Evolutionary conservation across 2,113 vertebrate species (phyloP).

Genomic region (Scortum barcoo): DNA sequence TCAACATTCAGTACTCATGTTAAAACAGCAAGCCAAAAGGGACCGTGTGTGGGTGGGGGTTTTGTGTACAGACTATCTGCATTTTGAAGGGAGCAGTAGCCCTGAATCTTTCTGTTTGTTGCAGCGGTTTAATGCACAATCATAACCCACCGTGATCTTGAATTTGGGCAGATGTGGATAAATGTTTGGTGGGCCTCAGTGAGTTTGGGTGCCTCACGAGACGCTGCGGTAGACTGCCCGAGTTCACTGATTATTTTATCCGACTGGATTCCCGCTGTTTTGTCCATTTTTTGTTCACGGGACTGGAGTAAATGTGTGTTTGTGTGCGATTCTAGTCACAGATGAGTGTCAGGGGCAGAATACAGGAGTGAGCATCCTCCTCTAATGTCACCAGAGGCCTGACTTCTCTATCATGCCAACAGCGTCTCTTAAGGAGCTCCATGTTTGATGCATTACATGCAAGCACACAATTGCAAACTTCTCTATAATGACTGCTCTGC

Average conservation of each 20-base stretch:
- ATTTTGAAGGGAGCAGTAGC: slow-evolving; percentile 21
- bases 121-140: slow-evolving; percentile 26
- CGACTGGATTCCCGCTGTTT: slow-evolving; percentile 21
- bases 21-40: slow-evolving; percentile 7
- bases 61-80: slow-evolving; percentile 14
- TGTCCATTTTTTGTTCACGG: slow-evolving; percentile 8
- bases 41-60: slow-evolving; percentile 7
- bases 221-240: not conserved
- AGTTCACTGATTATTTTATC: slow-evolving; percentile 19
- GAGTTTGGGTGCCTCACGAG: slow-evolving; percentile 23
- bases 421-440: not conserved
- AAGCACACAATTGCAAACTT: slow-evolving; percentile 52
- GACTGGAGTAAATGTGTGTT: slow-evolving; percentile 11
- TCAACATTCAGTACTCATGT: slow-evolving; percentile 14
- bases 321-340: slow-evolving; percentile 20
- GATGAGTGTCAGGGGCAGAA: slow-evolving; percentile 17
- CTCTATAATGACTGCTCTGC: slow-evolving; percentile 27
- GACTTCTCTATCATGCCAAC: slow-evolving; percentile 23
- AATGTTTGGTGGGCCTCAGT: slow-evolving; percentile 36
- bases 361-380: not conserved
- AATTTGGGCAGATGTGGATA: slow-evolving; percentile 36
- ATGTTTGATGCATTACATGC: slow-evolving; percentile 54
- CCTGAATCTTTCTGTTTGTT: slow-evolving; percentile 1
- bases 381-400: slow-evolving; percentile 26
- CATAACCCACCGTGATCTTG: slow-evolving; percentile 27